Conservation (phyloP, 2,888 invertebrate species). For the Cordilura impudica region DNA sequence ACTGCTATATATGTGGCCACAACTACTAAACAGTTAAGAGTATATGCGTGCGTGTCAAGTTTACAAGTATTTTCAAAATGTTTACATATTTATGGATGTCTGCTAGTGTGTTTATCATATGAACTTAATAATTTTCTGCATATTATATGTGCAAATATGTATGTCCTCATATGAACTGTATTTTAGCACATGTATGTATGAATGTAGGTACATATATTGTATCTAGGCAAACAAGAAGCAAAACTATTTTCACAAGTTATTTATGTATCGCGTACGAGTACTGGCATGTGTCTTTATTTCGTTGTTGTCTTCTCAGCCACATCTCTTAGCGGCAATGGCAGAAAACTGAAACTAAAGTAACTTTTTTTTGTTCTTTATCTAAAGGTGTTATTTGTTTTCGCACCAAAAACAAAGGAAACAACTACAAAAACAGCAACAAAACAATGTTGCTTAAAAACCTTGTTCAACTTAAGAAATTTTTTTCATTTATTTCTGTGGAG, state of each 20-base stretch:
- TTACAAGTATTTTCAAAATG: conserved; percentile 15
- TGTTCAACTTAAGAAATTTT: conserved; percentile 2
- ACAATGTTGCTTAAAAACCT: background rate
- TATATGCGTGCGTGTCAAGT: conserved; percentile 13
- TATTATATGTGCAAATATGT: background rate
- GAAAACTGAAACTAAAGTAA: conserved; percentile 6
- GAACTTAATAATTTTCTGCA: background rate
- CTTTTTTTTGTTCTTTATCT: conserved; percentile 20
- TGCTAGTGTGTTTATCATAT: background rate
- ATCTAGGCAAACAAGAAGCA: conserved; percentile 3
- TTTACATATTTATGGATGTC: background rate
- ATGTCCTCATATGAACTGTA: background rate
- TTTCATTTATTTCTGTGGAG: background rate
- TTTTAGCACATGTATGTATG: background rate
- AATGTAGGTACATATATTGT: background rate
- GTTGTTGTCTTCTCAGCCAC: background rate
- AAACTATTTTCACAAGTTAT: conserved; percentile 27
- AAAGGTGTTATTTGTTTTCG: conserved; percentile 34
- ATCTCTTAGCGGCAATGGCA: background rate
- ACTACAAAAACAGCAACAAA: background rate
- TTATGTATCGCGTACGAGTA: conserved; percentile 9
- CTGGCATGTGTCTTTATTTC: background rate
- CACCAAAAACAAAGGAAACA: conserved; percentile 19
- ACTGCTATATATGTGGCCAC: too few species aligned
- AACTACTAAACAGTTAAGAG: too few species aligned